These are phyloP conservation scores for Craseonycteris thonglongyai DNA, from an alignment of 2,113 vertebrate species.

Conservation along the genomic window DNA sequence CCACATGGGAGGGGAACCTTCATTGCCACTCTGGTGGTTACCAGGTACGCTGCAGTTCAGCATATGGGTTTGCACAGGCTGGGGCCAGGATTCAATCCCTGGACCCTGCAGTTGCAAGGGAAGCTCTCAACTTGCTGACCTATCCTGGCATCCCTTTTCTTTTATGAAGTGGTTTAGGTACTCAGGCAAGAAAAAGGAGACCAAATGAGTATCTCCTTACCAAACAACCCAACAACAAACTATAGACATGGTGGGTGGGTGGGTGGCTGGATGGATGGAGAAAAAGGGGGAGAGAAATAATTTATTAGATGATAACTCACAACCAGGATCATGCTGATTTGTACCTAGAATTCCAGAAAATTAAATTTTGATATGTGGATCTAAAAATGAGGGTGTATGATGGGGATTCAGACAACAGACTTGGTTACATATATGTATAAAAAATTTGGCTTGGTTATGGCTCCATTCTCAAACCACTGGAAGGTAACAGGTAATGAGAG, in stretches of 20 bases:
- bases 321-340: not conserved
- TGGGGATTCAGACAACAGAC: not conserved
- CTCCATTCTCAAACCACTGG: not conserved
- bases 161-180: not conserved
- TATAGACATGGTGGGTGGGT: not conserved
- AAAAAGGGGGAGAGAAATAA: not conserved
- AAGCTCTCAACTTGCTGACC: too few relatives aligned
- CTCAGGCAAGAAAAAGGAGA: not conserved
- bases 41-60: too few relatives aligned
- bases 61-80: too few relatives aligned
- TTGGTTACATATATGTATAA: not conserved
- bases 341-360: not conserved
- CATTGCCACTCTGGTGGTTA: too few relatives aligned
- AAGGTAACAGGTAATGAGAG: not conserved
- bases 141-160: too few relatives aligned
- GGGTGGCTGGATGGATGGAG: accelerated
- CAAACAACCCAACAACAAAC: not conserved
- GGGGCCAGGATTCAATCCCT: too few relatives aligned
- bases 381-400: not conserved
- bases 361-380: not conserved
- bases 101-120: too few relatives aligned
- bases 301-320: not conserved
- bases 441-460: not conserved
- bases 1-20: too few relatives aligned
- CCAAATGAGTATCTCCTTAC: not conserved